phyloP scores from a whole-genome alignment of 2,113 vertebrate genomes.

The Xyrauchen texanus region DNA sequence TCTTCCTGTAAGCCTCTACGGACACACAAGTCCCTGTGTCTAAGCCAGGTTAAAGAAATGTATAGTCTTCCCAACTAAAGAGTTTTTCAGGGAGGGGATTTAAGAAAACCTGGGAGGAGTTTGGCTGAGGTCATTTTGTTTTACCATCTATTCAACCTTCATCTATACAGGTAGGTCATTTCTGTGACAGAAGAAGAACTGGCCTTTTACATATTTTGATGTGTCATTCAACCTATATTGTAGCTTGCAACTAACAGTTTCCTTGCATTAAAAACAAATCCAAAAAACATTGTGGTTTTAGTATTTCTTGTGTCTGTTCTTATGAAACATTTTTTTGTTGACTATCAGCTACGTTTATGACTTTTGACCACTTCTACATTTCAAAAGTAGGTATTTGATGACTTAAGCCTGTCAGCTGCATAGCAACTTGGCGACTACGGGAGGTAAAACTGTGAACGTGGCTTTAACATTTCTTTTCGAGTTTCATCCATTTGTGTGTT shows the following conservation, averaged over 20 bases:
- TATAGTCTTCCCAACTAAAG: slow-evolving; percentile 66
- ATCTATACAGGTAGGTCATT: slow-evolving; percentile 46
- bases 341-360: background rate
- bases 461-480: slow-evolving; percentile 16
- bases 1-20: slow-evolving; percentile 56
- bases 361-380: background rate
- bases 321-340: background rate
- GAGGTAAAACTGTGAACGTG: background rate
- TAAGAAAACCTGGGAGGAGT: slow-evolving; percentile 30
- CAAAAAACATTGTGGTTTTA: background rate
- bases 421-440: background rate
- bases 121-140: slow-evolving; percentile 31
- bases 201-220: background rate
- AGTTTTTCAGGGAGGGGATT: slow-evolving; percentile 59
- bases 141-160: slow-evolving; percentile 54
- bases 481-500: slow-evolving; percentile 29
- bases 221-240: too few species aligned
- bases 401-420: background rate
- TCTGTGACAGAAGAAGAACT: slow-evolving; percentile 37
- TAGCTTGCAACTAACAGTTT: too few species aligned
- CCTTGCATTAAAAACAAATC: too few species aligned
- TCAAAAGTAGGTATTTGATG: background rate
- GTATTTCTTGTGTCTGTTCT: background rate
- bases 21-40: slow-evolving; percentile 61
- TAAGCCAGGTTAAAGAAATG: slow-evolving; percentile 57